Evolutionary conservation across 37 sponge, comb jelly and placozoan species (phyloP), one percentile per base, ranked within the genome.

Genomic region (Aplysina aerophoba): DNA sequence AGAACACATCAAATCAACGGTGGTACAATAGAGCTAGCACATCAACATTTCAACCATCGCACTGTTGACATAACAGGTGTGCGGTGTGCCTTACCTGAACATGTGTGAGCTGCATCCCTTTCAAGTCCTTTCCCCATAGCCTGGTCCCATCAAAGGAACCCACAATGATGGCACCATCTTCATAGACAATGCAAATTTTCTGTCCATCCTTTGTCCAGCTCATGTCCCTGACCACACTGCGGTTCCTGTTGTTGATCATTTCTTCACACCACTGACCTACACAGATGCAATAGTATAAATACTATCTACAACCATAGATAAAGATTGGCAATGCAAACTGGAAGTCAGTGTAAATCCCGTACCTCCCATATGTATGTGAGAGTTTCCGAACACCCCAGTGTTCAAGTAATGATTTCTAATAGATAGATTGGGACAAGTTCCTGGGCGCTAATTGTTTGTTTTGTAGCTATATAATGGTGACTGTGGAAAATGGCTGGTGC

Each of bases 161-260:
- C 5, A 97, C 96, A 53, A 97, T 97, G 20, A 97, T 92, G 8
- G 94, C 96, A 35, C 96, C 98, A 87, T 97, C 98, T 80, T 97
- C 98, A 69, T 97, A 97, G 50, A 95, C 91, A 55, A 97, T 97
- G 62, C 98, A 97, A 57, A 97, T 95, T 80, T 89, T 95, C 39
- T 86, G 81, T 37, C 98, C 98, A 13, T 95, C 96, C 64, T 73
- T 84, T 85, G 93, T 97, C 98, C 98, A 97, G 30, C 85, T 58
- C 94, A 97, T 97, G 81, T 95, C 89, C 25, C 89, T 82, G 72
- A 97, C 98, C 0, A 89, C 80, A 73, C 96, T 95, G 88, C 89
- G 91, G 78, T 95, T 95, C n/a, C 98, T 69, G 65, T 97, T 97
- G 88, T 97, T 97, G 55, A 97, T 88, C 98, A 97, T 97, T 83